Percentiles rank a stretch among this genome's conserved stretches.
phyloP scores from a whole-genome alignment of 2,113 vertebrate genomes.

The Macquaria ambigua region DNA sequence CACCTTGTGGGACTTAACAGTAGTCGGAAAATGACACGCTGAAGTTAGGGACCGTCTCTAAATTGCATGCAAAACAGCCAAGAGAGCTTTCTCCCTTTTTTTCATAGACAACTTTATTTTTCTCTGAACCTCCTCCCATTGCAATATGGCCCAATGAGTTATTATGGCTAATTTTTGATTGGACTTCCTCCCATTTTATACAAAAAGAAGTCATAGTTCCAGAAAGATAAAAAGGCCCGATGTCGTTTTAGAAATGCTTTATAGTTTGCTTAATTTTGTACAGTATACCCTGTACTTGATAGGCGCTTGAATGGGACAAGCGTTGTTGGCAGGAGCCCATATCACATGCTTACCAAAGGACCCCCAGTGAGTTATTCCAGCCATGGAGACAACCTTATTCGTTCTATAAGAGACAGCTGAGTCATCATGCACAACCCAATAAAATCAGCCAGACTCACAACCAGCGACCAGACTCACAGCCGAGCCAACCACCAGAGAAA shows the following conservation, averaged over 20 bases:
- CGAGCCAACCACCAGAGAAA: not conserved
- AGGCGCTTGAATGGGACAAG: not conserved
- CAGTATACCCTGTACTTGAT: not conserved
- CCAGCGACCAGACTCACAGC: not conserved
- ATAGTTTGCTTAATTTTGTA: not conserved
- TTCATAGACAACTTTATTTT: not conserved
- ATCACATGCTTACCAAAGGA: slow-evolving; percentile 14
- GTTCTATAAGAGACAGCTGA: slow-evolving; percentile 32
- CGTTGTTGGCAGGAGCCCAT: slow-evolving; percentile 11
- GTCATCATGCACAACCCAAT: slow-evolving; percentile 44
- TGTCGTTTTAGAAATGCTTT: not conserved
- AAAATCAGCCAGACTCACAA: slow-evolving; percentile 1
- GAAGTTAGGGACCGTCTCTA: too few species aligned
- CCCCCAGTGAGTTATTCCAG: slow-evolving; percentile 37
- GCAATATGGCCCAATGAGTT: too few species aligned
- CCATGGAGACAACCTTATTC: slow-evolving; percentile 21
- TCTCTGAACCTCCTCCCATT: not conserved
- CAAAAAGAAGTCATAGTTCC: not conserved
- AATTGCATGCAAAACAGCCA: too few species aligned
- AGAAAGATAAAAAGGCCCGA: not conserved
- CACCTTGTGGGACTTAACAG: too few species aligned
- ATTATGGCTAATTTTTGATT: too few species aligned
- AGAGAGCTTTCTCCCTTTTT: too few species aligned
- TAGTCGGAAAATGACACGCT: too few species aligned
- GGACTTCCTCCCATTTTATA: not conserved